Evolutionary conservation across 2,113 vertebrate species (phyloP).

Genomic region (Bucco capensis): DNA sequence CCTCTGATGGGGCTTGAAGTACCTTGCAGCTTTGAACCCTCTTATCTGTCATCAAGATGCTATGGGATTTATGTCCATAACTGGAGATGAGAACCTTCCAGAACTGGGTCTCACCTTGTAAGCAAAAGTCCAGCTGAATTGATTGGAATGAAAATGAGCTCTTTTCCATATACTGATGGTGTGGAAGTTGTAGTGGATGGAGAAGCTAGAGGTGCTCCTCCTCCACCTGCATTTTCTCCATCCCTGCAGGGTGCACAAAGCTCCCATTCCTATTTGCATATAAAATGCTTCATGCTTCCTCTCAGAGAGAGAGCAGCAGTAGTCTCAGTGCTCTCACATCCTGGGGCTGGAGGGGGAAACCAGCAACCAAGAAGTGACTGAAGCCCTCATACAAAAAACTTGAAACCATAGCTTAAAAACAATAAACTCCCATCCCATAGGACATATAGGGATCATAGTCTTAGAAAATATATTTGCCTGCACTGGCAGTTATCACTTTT

Average conservation of each 20-base stretch:
- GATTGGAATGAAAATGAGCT: slow-evolving; percentile 12
- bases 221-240: background rate
- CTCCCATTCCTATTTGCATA: slow-evolving; percentile 58
- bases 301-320: slow-evolving; percentile 48
- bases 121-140: background rate
- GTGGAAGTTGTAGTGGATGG: background rate
- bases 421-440: slow-evolving; percentile 56
- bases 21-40: slow-evolving; percentile 15
- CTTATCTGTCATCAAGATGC: slow-evolving; percentile 31
- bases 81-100: slow-evolving; percentile 33
- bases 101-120: background rate
- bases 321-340: slow-evolving; percentile 15
- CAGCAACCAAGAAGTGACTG: slow-evolving; percentile 34
- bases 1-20: slow-evolving; percentile 21
- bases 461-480: slow-evolving; percentile 67
- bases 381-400: slow-evolving; percentile 60
- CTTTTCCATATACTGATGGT: background rate
- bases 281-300: slow-evolving; percentile 63
- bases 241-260: slow-evolving; percentile 39
- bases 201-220: slow-evolving; percentile 6
- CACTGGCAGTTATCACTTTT: slow-evolving; percentile 66
- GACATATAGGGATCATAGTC: slow-evolving; percentile 60
- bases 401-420: slow-evolving; percentile 60
- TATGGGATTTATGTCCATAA: slow-evolving; percentile 32
- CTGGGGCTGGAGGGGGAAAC: slow-evolving; percentile 47